Base-by-base conservation (phyloP, 1,140 invertebrate genomes). In the Tetragonula clypearis region DNA sequence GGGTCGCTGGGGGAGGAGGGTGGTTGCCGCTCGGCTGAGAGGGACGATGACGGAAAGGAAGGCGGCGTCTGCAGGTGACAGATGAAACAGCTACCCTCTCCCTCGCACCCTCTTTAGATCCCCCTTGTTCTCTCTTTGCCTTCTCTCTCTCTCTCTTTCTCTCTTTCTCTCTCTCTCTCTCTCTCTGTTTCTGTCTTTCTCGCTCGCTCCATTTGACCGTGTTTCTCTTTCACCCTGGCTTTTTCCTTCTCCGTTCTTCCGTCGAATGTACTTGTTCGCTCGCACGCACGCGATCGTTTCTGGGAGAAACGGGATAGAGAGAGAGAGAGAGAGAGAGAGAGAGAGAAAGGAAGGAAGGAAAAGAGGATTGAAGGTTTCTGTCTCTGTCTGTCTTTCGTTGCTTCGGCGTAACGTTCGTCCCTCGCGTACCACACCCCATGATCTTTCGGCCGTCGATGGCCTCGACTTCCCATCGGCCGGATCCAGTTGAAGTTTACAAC, bases 31-130 rank as follows among this genome's bases (percentile, higher is more conserved):
- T 82, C 83, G 89, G 86, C 86, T 83, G 90, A 92, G 93, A 92
- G 92, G 91, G 91, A 93, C 90, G 93, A 94, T 95, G 94, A 95
- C 93, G 93, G 93, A 95, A 95, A 95, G 93, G 93, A 95, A 94
- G 93, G 93, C 93, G 93, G 94, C 93, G 93, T 95, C 94, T 95
- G 94, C 93, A 94, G 93, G 94, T 95, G 93, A 94, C 94, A 94
- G 93, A 94, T 95, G 93, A 94, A 94, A 93, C 93, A 92, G 92
- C 92, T 90, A 91, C 89, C 91, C 85, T 91, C 92, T 91, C 90
- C 74, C 88, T 90, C 90, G 71, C 86, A 85, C 88, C 79, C 82
- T 74, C 81, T 88, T 87, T 84, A 86, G 85, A 89, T 76, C 84
- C 86, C 88, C 76, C 89, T 88, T 84, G 53, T 86, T 90, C 83